A percentile compares a stretch with the other conserved stretches of the same genome.
Conservation (phyloP, 1,140 invertebrate species). For the Dreissena rostriformis region DNA sequence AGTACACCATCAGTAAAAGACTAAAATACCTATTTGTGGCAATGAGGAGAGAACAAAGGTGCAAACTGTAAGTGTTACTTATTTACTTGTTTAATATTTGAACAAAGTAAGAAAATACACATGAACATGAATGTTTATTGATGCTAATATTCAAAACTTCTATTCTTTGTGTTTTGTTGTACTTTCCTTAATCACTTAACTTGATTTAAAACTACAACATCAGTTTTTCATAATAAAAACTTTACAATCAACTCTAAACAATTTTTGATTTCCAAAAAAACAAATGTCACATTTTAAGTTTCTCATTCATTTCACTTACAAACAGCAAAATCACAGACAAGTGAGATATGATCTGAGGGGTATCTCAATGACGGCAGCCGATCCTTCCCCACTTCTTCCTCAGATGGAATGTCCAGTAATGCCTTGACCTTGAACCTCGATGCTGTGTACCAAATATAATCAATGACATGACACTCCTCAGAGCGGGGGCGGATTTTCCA, state of each 20-base stretch:
- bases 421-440: constrained; percentile 84
- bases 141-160: too few species aligned
- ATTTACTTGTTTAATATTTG: too few species aligned
- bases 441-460: constrained; percentile 89
- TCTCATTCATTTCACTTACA: background rate
- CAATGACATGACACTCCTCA: constrained; percentile 89
- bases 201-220: too few species aligned
- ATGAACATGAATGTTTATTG: too few species aligned
- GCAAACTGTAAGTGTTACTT: too few species aligned
- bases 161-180: too few species aligned
- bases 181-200: too few species aligned
- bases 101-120: too few species aligned
- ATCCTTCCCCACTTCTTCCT: constrained; percentile 86
- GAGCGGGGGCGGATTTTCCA: constrained; percentile 87
- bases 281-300: background rate
- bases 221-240: background rate
- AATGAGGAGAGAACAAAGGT: too few species aligned
- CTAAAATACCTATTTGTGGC: too few species aligned
- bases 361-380: constrained; percentile 87
- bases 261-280: background rate
- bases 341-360: constrained; percentile 91
- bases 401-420: constrained; percentile 86
- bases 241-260: background rate
- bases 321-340: constrained; percentile 86
- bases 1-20: too few species aligned